These are phyloP conservation scores for Tetramorium bicarinatum DNA, from an alignment of 2,888 invertebrate species.

Conservation along the genomic window DNA sequence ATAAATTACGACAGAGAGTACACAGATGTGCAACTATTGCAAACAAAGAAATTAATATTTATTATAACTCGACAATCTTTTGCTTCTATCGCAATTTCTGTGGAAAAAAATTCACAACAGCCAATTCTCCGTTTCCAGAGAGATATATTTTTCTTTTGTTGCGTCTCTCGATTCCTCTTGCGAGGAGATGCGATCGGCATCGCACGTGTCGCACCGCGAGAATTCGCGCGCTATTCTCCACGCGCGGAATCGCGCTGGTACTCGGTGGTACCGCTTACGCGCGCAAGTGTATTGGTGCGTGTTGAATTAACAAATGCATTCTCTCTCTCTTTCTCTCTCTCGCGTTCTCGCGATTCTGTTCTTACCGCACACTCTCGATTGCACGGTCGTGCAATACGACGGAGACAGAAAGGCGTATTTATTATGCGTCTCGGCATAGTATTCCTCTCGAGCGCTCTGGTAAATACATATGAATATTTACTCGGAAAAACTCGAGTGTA, in stretches of 20 bases:
- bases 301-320: slow-evolving; percentile 53
- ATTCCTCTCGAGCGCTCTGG: not conserved
- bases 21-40: not conserved
- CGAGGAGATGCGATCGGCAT: slow-evolving; percentile 4
- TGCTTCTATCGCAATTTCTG: not conserved
- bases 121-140: not conserved
- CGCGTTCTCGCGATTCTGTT: slow-evolving; percentile 40
- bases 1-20: not conserved
- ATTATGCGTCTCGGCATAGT: not conserved
- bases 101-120: not conserved
- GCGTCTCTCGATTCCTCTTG: not conserved
- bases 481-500: not conserved
- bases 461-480: slow-evolving; percentile 7
- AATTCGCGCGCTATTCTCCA: slow-evolving; percentile 36
- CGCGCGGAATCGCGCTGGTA: slow-evolving; percentile 66
- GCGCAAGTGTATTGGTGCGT: slow-evolving; percentile 58
- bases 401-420: slow-evolving; percentile 27
- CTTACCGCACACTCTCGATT: slow-evolving; percentile 63
- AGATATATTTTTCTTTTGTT: not conserved
- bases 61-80: not conserved
- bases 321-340: not conserved
- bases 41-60: not conserved
- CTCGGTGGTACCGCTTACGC: slow-evolving; percentile 70
- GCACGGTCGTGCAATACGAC: slow-evolving; percentile 57
- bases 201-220: slow-evolving; percentile 21